These are phyloP conservation scores for Clivina fossor DNA, from an alignment of 2,888 invertebrate species.

Conservation along the genomic window DNA sequence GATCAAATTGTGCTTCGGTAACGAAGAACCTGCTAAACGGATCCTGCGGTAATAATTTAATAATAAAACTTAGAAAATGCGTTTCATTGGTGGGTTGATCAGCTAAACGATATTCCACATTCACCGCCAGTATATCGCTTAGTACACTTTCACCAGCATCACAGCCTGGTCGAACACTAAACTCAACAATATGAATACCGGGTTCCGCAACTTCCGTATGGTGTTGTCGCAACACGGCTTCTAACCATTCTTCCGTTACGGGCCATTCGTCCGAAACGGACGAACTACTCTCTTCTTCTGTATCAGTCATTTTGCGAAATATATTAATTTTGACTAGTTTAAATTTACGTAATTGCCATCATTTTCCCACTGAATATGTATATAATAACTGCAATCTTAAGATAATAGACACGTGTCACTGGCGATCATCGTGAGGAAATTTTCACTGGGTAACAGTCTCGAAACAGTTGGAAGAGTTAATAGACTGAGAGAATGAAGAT, in stretches of 20 bases:
- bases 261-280: constrained; percentile 57
- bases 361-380: neutral
- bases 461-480: too few relatives aligned
- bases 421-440: too few relatives aligned
- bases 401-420: too few relatives aligned
- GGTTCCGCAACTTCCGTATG: constrained; percentile 50
- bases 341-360: too few relatives aligned
- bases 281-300: constrained; percentile 56
- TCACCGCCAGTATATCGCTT: constrained; percentile 78
- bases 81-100: constrained; percentile 40
- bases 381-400: too few relatives aligned
- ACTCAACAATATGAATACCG: constrained; percentile 51
- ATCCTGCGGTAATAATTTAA: constrained; percentile 76
- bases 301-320: constrained; percentile 46
- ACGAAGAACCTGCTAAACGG: constrained; percentile 79
- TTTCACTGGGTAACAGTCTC: too few relatives aligned
- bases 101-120: constrained; percentile 62
- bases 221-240: constrained; percentile 56
- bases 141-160: constrained; percentile 71
- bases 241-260: constrained; percentile 61
- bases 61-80: constrained; percentile 60
- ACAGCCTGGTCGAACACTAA: constrained; percentile 61
- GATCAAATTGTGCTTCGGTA: constrained; percentile 80
- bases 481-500: neutral
- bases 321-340: too few relatives aligned